These are phyloP conservation scores for Thaleichthys pacificus DNA, from an alignment of 2,797 vertebrate genomes.

Conservation along the genomic window DNA sequence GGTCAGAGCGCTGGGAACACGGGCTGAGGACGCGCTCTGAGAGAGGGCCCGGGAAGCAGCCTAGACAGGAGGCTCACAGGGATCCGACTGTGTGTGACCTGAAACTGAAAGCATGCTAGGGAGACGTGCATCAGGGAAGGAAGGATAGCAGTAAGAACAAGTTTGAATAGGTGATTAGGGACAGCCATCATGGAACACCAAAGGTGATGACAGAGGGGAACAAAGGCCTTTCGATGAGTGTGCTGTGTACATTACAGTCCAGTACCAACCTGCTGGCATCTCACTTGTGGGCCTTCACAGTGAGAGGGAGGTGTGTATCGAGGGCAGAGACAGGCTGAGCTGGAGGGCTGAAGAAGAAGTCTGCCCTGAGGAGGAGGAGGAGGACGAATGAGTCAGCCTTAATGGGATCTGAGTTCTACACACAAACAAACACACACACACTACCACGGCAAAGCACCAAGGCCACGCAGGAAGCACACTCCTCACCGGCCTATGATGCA, in stretches of 20 bases:
- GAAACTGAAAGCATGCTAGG: background rate
- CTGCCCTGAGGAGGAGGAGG: conserved; percentile 35
- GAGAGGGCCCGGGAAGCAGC: conserved; percentile 52
- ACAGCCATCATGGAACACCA: too few relatives aligned
- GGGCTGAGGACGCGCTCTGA: conserved; percentile 45
- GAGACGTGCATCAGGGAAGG: background rate
- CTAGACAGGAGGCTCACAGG: conserved; percentile 2
- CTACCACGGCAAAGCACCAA: conserved; percentile 20
- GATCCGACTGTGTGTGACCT: background rate
- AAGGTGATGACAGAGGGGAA: too few relatives aligned
- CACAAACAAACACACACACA: conserved; percentile 22
- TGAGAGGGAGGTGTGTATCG: background rate
- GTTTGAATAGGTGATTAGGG: background rate
- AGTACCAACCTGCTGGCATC: too few relatives aligned
- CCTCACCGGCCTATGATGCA: conserved; percentile 51
- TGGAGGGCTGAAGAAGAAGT: conserved; percentile 47
- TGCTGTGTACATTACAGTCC: too few relatives aligned
- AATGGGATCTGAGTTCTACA: conserved; percentile 55
- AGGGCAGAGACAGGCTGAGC: conserved; percentile 23
- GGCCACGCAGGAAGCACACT: conserved; percentile 36
- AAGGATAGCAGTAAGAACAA: background rate
- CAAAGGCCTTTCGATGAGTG: too few relatives aligned
- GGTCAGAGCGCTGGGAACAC: conserved; percentile 9
- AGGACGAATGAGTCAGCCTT: conserved; percentile 61
- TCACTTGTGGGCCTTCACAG: background rate